Conservation (phyloP, 2,113 vertebrate species). For the Meriones unguiculatus region DNA sequence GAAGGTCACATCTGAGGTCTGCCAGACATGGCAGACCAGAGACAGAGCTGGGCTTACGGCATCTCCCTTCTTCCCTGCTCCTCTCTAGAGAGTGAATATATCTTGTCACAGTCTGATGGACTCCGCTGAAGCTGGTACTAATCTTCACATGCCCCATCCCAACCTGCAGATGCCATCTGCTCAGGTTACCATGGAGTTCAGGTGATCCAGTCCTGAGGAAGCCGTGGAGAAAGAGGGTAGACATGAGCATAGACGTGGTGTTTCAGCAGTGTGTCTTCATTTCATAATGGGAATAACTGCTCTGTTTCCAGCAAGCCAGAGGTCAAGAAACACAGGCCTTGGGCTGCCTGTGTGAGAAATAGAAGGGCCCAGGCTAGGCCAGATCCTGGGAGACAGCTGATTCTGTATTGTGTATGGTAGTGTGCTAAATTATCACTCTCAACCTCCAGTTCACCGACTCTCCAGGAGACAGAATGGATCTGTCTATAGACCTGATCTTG, state of each 20-base stretch:
- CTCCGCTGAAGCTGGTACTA: neutral
- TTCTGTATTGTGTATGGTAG: rapidly evolving
- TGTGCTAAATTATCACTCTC: neutral
- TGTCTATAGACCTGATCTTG: neutral
- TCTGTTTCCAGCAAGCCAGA: neutral
- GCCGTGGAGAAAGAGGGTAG: neutral
- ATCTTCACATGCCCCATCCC: slow-evolving; percentile 25
- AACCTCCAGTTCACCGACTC: no score
- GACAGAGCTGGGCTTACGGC: neutral
- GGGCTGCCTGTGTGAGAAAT: rapidly evolving
- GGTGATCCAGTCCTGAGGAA: neutral
- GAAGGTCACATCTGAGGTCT: neutral
- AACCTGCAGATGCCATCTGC: rapidly evolving
- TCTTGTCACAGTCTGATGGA: rapidly evolving
- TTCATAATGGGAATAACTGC: neutral
- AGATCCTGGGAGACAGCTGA: no score
- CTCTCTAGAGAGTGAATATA: rapidly evolving
- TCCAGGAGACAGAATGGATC: neutral
- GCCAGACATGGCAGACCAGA: neutral
- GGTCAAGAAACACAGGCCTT: rapidly evolving
- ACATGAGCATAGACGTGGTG: neutral
- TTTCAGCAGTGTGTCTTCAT: rapidly evolving
- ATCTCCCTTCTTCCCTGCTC: neutral
- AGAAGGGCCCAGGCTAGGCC: neutral
- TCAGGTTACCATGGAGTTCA: rapidly evolving